These are phyloP conservation scores for Lipotes vexillifer DNA, from an alignment of 2,113 vertebrate genomes.

Conservation along the genomic window DNA sequence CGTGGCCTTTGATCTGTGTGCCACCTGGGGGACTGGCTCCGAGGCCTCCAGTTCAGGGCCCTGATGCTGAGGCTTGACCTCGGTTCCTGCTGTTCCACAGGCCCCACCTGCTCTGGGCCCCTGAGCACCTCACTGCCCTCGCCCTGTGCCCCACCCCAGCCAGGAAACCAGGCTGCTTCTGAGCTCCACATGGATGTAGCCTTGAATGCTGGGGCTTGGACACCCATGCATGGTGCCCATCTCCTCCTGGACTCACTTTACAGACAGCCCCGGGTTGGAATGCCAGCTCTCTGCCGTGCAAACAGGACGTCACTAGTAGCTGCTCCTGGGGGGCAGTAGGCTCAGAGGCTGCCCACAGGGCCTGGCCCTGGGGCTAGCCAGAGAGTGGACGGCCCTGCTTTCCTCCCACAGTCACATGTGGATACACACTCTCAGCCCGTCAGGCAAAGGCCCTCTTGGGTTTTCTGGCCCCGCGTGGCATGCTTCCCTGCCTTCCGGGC, in stretches of 20 bases:
- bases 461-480: accelerated
- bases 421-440: accelerated
- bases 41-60: not conserved
- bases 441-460: accelerated
- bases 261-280: not conserved
- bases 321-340: accelerated
- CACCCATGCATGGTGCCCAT: too few species aligned
- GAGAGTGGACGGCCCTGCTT: not conserved
- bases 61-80: not conserved
- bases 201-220: not conserved
- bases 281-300: not conserved
- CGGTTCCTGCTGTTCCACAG: not conserved
- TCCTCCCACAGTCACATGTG: accelerated
- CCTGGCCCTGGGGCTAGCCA: not conserved
- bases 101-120: not conserved
- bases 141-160: not conserved
- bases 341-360: not conserved
- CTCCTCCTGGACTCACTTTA: not conserved
- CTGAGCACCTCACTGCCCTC: not conserved
- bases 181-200: not conserved
- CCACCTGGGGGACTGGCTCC: accelerated
- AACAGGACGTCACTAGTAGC: not conserved
- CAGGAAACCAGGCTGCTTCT: not conserved
- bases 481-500: accelerated
- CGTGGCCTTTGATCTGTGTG: not conserved